Base-by-base conservation (phyloP, 1,140 invertebrate species). In the Atta colombica region DNA sequence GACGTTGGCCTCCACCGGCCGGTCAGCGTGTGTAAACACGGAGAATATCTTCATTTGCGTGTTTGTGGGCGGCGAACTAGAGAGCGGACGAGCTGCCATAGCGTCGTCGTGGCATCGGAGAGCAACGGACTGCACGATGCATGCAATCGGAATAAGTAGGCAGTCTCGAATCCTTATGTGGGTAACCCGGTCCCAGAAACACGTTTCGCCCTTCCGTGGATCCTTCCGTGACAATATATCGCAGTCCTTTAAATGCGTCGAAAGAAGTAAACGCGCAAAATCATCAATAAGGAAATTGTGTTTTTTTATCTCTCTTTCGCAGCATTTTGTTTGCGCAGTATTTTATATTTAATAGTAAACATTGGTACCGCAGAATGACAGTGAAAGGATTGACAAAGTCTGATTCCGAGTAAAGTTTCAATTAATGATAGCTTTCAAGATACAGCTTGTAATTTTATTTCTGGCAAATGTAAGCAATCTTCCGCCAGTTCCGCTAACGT, bases 111-210 rank as follows among this genome's bases (percentile, higher is more conserved):
- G 58, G 71, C 25, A 8, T 58, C 75, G 45, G 53, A 69, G 80
- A 84, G 80, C 80, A 81, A 81, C 77, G 77, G 51, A 71, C 85
- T 60, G 66, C 21, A 69, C 39, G 65, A n/a, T 18, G 85, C 88
- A 85, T 84, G 91, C 91, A 86, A 60, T 80, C 77, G 88, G 90
- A 90, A 91, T 90, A 91, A 92, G 88, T 89, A 89, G 91, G 87
- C 87, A 87, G 91, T 77, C 89, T 88, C 91, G 91, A 91, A 90
- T 91, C 88, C 55, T 89, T 84, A 92, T 91, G 89, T 92, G 89
- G 92, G 92, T 92, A 88, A 92, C 92, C 92, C 90, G 90, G 92
- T 92, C 92, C 91, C 91, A 88, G 88, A 92, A 91, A 92, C 92
- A 87, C 85, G 92, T 92, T 92, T 91, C 89, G 87, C 81, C 89